These are phyloP conservation scores for Vanessa atalanta DNA, from an alignment of 1,140 invertebrate genomes.

Conservation along the genomic window DNA sequence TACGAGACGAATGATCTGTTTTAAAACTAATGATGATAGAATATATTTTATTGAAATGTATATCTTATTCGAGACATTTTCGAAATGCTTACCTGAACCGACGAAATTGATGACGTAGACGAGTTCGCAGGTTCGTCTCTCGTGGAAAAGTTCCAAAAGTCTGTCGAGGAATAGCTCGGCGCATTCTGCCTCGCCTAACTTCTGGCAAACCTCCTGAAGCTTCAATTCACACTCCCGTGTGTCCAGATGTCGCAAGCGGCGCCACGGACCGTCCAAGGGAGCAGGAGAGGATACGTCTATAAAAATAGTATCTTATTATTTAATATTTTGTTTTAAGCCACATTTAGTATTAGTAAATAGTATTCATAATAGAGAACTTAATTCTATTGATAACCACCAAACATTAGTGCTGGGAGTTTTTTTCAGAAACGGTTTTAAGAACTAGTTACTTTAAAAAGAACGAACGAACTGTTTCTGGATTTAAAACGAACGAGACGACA, in stretches of 20 bases:
- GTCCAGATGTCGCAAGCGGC: slow-evolving; percentile 81
- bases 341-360: not conserved
- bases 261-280: slow-evolving; percentile 76
- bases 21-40: too few relatives aligned
- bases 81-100: slow-evolving; percentile 42
- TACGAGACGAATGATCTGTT: too few relatives aligned
- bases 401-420: too few relatives aligned
- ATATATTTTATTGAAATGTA: not conserved
- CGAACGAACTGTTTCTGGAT: too few relatives aligned
- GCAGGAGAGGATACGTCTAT: slow-evolving; percentile 43
- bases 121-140: slow-evolving; percentile 41
- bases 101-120: slow-evolving; percentile 60
- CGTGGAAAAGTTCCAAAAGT: slow-evolving; percentile 81
- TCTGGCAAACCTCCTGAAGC: slow-evolving; percentile 78
- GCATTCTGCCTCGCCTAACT: slow-evolving; percentile 80
- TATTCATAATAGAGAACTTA: not conserved
- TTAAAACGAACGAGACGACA: too few relatives aligned
- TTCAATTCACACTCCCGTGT: slow-evolving; percentile 60
- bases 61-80: too few relatives aligned
- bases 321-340: not conserved
- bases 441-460: too few relatives aligned
- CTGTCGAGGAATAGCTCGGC: slow-evolving; percentile 81
- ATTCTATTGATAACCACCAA: too few relatives aligned
- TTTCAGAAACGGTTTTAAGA: too few relatives aligned
- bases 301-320: not conserved